These are phyloP conservation scores for Calliphora vicina DNA, from an alignment of 1,140 invertebrate species.

Conservation along the genomic window DNA sequence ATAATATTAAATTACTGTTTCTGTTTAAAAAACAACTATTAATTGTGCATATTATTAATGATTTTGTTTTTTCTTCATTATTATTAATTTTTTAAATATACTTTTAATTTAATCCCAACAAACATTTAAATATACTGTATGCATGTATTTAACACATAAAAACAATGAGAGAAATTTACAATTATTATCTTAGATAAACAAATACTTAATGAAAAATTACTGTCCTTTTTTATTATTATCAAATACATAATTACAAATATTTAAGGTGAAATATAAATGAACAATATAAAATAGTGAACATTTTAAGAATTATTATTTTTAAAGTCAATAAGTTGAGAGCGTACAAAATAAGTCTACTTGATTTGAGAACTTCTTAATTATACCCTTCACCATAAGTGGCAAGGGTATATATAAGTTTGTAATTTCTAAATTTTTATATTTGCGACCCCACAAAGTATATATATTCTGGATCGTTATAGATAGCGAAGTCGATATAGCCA, in stretches of 20 bases:
- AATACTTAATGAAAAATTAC: not conserved
- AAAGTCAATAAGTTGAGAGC: too few relatives aligned
- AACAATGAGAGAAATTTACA: constrained; percentile 4
- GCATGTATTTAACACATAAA: not conserved
- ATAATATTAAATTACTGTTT: constrained; percentile 1
- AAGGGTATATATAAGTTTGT: too few relatives aligned
- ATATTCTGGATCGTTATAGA: too few relatives aligned
- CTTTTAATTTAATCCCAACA: not conserved
- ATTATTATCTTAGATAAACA: not conserved
- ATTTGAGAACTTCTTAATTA: too few relatives aligned
- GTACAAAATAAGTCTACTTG: too few relatives aligned
- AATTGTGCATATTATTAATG: constrained; percentile 49
- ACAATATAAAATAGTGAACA: too few relatives aligned
- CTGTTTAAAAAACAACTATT: constrained; percentile 61
- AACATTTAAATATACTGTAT: not conserved
- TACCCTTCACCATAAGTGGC: too few relatives aligned
- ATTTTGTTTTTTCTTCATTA: not conserved
- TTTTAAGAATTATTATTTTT: too few relatives aligned
- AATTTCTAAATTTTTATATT: too few relatives aligned
- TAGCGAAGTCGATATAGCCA: too few relatives aligned
- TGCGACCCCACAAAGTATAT: too few relatives aligned
- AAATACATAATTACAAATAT: not conserved
- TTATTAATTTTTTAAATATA: not conserved
- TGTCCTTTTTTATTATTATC: not conserved
- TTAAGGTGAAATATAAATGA: too few relatives aligned